Base-by-base conservation (phyloP, 2,888 invertebrate species). In the Cyclophora albipunctata region DNA sequence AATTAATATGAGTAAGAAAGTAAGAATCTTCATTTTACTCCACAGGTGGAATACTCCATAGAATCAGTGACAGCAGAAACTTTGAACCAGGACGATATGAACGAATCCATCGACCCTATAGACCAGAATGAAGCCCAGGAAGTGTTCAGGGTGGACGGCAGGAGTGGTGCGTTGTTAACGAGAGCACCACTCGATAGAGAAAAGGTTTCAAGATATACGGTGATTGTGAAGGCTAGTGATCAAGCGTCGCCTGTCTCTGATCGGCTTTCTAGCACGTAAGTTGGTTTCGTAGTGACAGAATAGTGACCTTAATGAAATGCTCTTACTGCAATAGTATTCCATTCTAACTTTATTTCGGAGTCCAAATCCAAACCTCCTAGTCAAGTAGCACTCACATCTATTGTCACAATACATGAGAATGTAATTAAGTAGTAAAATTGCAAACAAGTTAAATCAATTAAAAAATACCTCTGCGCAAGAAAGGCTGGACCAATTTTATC, bases 161-260 rank as follows among this genome's bases (percentile, higher is more conserved):
- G 93, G 53, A 94, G 94, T 5, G 98, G 98, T 0, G 95, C 97
- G 0, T 91, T 98, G 41, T 93, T 95, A 0, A 97, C 97, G 0
- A 90, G 96, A 55, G 90, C 93, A 5, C 85, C 92, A 0, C 78
- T 98, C 34, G 98, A 98, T 75, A 89, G 98, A n/a, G 98, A 98
- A 83, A 93, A 91, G 3, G 93, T 94, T 1, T 93, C 95, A 48
- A 91, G 93, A 47, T 98, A 98, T 72, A 94, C 94, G 0, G 90
- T 98, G 5, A 90, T 95, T 34, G 93, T 98, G 0, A 93, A 93
- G 62, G 98, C 98, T 0, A 92, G 93, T 0, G 98, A 98, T 73
- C 93, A 95, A 72, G 95, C 96, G 0, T 92, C 91, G 34, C 94
- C 95, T 0, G 91, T 93, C 5, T 90, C 93, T n/a, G 93, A 94